Base-by-base conservation (phyloP, 2,113 vertebrate genomes). In the Sula dactylatra region DNA sequence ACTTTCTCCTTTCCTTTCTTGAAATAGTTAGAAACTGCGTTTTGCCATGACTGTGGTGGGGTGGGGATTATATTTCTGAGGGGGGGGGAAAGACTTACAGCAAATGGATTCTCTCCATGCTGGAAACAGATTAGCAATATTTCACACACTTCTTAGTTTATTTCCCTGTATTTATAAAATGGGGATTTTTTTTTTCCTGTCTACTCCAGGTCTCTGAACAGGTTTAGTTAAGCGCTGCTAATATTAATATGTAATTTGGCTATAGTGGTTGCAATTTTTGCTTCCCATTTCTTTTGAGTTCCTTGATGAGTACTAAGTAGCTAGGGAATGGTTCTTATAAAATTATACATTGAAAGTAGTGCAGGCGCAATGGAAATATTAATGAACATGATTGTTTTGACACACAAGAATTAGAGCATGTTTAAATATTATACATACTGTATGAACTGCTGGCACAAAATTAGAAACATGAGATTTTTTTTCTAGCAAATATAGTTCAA, bases 401-500 rank as follows among this genome's bases (percentile, higher is more conserved):
- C 95, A 96, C 91, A 11, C 94, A 97, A 94, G 94, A 97, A 96
- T 97, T 96, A 97, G 94, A 95, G 94, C 95, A 95, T 97, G 93
- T 96, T 97, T 97, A 97, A 97, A 96, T 94, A 97, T 94, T 97
- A 97, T 97, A 91, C 96, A 95, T 97, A 96, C 54, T 96, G 89
- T 94, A 97, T 95, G 96, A 97, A 94, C 81, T 79, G 25, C 81
- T 91, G 73, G 74, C 40, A 94, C 74, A 95, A 95, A 96, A 94
- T 94, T 84, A 91, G 93, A 87, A 96, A 73, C 8, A 0, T 77
- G 77, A 69, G 34, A 0, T 7, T 65, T 74, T 88, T 70, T 66
- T 77, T 55, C 54, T 89, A 34, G 36, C 66, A 72, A 94, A 79
- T 93, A 81, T 3, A 76, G 44, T 72, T 92, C 59, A 64, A 59